Evolutionary conservation across 2,113 vertebrate species (phyloP).

Genomic region (Sclerurus mexicanus): DNA sequence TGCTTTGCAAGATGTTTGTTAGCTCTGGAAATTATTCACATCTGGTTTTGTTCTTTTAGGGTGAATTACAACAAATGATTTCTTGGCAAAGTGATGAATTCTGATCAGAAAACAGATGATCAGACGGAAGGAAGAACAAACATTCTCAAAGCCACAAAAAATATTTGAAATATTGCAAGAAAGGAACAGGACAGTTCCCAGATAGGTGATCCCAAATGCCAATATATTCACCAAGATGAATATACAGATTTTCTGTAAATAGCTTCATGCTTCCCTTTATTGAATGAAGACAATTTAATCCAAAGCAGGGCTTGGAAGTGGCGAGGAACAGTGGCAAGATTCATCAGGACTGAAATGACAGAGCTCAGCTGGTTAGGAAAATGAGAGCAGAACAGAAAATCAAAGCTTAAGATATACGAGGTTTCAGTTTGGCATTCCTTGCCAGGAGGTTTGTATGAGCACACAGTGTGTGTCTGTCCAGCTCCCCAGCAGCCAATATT

Average conservation of each 20-base stretch:
- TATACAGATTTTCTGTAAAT: not conserved
- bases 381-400: not conserved
- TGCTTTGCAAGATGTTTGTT: not conserved
- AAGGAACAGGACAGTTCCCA: not conserved
- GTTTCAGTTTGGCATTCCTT: not conserved
- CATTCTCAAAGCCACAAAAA: not conserved
- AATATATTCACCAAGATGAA: fast-evolving
- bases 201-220: not conserved
- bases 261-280: not conserved
- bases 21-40: not conserved
- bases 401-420: not conserved
- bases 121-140: not conserved
- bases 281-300: not conserved
- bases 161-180: not conserved
- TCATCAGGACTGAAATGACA: not conserved
- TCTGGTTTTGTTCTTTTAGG: not conserved
- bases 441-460: not conserved
- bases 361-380: not conserved
- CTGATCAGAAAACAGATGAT: not conserved
- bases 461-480: not conserved
- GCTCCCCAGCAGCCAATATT: not conserved
- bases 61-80: not conserved
- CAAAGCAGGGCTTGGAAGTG: not conserved
- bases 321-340: not conserved
- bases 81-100: not conserved